Evolutionary conservation across 2,797 vertebrate genomes (phyloP).

Genomic region (Xyrichtys novacula): DNA sequence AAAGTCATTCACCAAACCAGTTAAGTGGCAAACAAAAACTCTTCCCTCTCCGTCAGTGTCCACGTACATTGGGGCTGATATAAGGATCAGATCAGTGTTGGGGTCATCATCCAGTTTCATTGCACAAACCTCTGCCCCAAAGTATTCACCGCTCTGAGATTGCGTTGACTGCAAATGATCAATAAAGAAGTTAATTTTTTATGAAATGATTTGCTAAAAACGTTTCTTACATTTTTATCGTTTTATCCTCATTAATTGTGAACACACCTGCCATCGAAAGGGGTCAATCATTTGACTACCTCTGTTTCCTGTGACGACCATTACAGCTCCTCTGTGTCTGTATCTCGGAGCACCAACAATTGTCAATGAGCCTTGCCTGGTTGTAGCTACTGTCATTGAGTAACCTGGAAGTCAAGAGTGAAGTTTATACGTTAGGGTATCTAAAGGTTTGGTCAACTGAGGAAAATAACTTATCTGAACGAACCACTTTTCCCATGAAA

Average conservation of each 20-base stretch:
- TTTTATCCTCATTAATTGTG: not conserved
- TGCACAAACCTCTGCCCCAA: constrained; percentile 87
- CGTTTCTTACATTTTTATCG: no score
- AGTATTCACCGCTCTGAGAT: constrained; percentile 89
- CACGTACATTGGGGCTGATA: constrained; percentile 86
- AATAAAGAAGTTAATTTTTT: no score
- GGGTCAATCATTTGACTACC: constrained; percentile 5
- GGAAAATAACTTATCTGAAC: not conserved
- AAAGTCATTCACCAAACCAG: constrained; percentile 54
- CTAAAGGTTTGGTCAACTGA: not conserved
- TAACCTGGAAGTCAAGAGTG: constrained; percentile 74
- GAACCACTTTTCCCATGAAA: no score
- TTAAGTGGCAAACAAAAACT: constrained; percentile 75
- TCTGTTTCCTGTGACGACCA: not conserved
- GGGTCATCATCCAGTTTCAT: constrained; percentile 77
- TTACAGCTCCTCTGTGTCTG: constrained; percentile 74
- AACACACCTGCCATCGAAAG: constrained; percentile 54
- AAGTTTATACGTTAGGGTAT: not conserved
- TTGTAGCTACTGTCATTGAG: constrained; percentile 72
- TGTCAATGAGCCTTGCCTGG: rapidly evolving
- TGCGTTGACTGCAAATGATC: constrained; percentile 25
- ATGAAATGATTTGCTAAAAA: no score
- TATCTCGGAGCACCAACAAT: constrained; percentile 83
- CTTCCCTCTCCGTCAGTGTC: constrained; percentile 75
- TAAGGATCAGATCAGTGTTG: constrained; percentile 82